These are phyloP conservation scores for Aepyceros melampus DNA, from an alignment of 2,113 vertebrate species.

Conservation along the genomic window DNA sequence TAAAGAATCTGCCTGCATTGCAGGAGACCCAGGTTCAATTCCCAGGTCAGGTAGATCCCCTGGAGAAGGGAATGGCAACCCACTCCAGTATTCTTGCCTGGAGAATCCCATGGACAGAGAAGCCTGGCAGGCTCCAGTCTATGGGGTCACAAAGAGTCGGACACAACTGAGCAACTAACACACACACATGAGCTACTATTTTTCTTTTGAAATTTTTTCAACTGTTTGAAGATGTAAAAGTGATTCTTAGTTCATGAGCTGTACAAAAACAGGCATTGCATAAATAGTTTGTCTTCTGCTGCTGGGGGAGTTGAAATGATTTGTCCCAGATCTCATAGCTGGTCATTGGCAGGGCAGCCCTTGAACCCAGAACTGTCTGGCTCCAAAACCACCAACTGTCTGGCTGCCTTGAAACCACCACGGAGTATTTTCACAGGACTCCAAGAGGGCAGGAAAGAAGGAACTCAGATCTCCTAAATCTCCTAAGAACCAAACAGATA, in stretches of 20 bases:
- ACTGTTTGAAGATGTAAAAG: background rate
- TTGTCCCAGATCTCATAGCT: background rate
- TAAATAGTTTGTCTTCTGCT: background rate
- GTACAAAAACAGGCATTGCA: background rate
- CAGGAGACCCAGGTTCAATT: background rate
- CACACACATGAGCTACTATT: background rate
- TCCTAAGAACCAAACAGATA: background rate
- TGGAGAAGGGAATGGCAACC: background rate
- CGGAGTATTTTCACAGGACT: background rate
- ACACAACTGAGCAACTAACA: background rate
- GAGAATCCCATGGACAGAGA: background rate
- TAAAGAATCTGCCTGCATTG: background rate
- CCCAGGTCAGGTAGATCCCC: background rate
- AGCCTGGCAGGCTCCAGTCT: background rate
- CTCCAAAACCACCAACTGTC: background rate
- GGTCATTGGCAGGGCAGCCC: background rate
- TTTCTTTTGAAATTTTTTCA: background rate
- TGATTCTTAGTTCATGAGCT: background rate
- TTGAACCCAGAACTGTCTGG: background rate
- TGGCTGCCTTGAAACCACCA: background rate
- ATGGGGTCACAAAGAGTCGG: background rate
- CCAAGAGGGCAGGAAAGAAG: background rate
- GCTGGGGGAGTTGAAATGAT: background rate
- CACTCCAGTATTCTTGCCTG: background rate
- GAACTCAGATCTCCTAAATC: background rate